Evolutionary conservation across 2,113 vertebrate genomes (phyloP), one percentile per base, ranked within the genome.

Genomic region (Daphoenositta chrysoptera): DNA sequence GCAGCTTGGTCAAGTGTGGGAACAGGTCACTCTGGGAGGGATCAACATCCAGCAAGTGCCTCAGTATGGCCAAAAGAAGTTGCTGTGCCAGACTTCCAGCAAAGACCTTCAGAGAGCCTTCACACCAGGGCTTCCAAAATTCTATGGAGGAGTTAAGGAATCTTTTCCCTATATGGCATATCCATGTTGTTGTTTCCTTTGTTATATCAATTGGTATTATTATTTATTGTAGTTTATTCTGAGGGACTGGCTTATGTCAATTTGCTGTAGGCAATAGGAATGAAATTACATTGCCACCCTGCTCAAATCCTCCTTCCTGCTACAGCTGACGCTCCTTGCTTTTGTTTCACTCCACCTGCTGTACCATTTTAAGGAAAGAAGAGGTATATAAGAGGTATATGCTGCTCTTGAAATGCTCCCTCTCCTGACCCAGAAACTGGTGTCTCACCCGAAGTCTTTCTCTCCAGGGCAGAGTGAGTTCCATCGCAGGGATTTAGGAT

Each of bases 21-120:
- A 58, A 44, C 33, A 28, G 0, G 0, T 72, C 42, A 27, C 31
- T 28, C 17, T 14, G 50, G n/a, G 42, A 60, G 21, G 20, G 8
- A 24, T 40, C 57, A 27, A 11, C 19, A 33, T 39, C 48, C 58
- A 48, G 19, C 20, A 27, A 45, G 33, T 8, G 20, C 24, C 69
- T 40, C 39, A 39, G 7, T 23, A 3, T 35, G 60, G 33, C 28
- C 19, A 17, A 53, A 70, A 15, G 10, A 45, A 57, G n/a, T 7
- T 45, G 40, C 28, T 80, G 10, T 13, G 57, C 23, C 47, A 61
- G 26, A 57, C 44, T 77, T 60, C 1, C 10, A 65, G 69, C 60
- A 48, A 33, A 72, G 44, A 8, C 24, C 54, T 70, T n/a, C 60
- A 48, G 83, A 31, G 4, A 64, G 2, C 35, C 24, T 57, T 27